phyloP scores from a whole-genome alignment of 1,140 invertebrate species.

The Ephestia elutella region DNA sequence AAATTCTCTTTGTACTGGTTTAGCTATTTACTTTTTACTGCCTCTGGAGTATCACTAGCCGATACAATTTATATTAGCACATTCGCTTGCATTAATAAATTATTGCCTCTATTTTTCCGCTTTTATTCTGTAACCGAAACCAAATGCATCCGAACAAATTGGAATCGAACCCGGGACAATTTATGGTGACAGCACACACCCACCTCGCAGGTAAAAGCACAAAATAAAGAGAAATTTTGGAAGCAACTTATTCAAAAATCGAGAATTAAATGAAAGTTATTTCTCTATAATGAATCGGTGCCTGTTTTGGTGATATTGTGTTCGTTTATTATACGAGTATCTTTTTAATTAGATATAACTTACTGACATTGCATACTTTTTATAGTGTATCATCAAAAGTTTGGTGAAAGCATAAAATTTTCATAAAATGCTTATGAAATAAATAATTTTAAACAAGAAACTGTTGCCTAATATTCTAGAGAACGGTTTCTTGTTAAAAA shows the following conservation, averaged over 20 bases:
- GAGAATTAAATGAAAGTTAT: not conserved
- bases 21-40: not conserved
- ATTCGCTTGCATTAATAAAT: constrained; percentile 1
- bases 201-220: not conserved
- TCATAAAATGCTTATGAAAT: too few relatives aligned
- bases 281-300: too few relatives aligned
- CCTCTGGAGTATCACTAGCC: not conserved
- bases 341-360: too few relatives aligned
- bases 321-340: too few relatives aligned
- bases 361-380: too few relatives aligned
- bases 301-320: too few relatives aligned
- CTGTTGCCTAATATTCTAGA: too few relatives aligned
- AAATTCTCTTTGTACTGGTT: not conserved
- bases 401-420: too few relatives aligned
- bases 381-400: too few relatives aligned
- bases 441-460: too few relatives aligned
- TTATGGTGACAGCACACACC: not conserved
- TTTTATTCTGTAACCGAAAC: not conserved
- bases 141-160: constrained; percentile 3
- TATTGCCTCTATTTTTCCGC: not conserved
- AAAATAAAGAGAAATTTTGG: not conserved
- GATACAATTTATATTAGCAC: constrained; percentile 2
- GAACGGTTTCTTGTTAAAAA: too few relatives aligned
- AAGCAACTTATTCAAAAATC: not conserved
- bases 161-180: constrained; percentile 1